Evolutionary conservation across 1,140 invertebrate genomes (phyloP), one percentile per base, ranked within the genome.

Genomic region (Conus ventricosus): DNA sequence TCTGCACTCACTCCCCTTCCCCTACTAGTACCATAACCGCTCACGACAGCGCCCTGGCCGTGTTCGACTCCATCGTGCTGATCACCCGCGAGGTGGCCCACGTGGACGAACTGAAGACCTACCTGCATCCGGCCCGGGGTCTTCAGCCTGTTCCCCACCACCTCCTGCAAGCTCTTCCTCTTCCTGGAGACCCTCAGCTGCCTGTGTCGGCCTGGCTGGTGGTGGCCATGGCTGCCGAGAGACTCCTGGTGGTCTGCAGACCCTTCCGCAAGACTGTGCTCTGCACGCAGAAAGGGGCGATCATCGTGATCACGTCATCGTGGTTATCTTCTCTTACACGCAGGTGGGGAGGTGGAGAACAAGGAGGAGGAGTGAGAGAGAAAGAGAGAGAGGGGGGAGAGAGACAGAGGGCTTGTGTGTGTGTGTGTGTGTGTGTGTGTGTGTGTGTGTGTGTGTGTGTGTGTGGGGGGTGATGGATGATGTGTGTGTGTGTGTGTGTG

Each of bases 141-240:
- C 8, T 91, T 89, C 25, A 25, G 75, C 8, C 17, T 78, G 17
- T 92, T 92, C 85, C 53, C 90, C 4, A 71, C 85, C 53, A 51
- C 80, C 13, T 87, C 81, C 25, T 93, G 93, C 89, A 93, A 93
- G 84, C 63, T 91, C 5, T 91, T 90, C 85, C 90, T 90, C 55
- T 94, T 92, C 87, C 23, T 84, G 20, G 90, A 90, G 63, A 85
- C 90, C 80, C 88, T 93, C 15, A 89, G 89, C 54, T 92, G 92
- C 83, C 85, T 94, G 93, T 94, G 93, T 91, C 91, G 13, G 91
- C 92, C 20, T 94, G 93, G 93, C 87, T 93, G 5, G 91, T 94
- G 20, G 92, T 93, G 15, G 89, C 85, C 63, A 92, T 94, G 91
- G 91, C 93, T 5, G 27, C 92, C 6, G 93, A 94, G 80, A 88